Percentiles rank a stretch among this genome's conserved stretches.
Evolutionary conservation across 2,797 vertebrate genomes (phyloP).

Genomic region (Aselliscus stoliczkanus): DNA sequence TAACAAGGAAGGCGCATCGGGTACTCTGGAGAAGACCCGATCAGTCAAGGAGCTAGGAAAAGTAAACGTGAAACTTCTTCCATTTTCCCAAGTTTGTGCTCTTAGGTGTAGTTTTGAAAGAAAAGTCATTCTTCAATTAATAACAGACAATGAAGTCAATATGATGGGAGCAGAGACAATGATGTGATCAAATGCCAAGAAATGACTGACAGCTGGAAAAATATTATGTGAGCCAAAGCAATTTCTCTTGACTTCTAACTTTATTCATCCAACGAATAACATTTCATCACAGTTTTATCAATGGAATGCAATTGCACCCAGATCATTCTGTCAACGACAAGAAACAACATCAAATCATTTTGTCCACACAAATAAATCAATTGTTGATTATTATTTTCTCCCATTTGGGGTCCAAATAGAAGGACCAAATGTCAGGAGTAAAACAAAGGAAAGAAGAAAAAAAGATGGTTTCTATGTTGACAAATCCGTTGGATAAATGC

Average conservation of each 20-base stretch:
- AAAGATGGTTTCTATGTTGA: neutral
- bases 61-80: constrained; percentile 50
- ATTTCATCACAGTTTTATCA: constrained; percentile 82
- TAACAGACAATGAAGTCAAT: constrained; percentile 70
- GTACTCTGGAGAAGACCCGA: neutral
- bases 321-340: constrained; percentile 78
- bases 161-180: constrained; percentile 52
- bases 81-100: constrained; percentile 40
- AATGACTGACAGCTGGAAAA: constrained; percentile 74
- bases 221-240: constrained; percentile 73
- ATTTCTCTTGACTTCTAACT: constrained; percentile 75
- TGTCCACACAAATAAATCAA: constrained; percentile 78
- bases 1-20: neutral
- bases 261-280: constrained; percentile 71
- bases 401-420: constrained; percentile 59
- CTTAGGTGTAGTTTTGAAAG: constrained; percentile 56
- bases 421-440: constrained; percentile 52
- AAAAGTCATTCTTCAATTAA: constrained; percentile 73
- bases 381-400: constrained; percentile 75
- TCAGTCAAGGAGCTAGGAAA: neutral
- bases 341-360: constrained; percentile 77
- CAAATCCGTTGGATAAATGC: constrained; percentile 4
- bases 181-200: constrained; percentile 71
- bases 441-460: constrained; percentile 2
- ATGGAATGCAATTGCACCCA: constrained; percentile 75